These are phyloP conservation scores for Orientallactaga sibirica DNA, from an alignment of 2,797 vertebrate genomes.

Conservation along the genomic window DNA sequence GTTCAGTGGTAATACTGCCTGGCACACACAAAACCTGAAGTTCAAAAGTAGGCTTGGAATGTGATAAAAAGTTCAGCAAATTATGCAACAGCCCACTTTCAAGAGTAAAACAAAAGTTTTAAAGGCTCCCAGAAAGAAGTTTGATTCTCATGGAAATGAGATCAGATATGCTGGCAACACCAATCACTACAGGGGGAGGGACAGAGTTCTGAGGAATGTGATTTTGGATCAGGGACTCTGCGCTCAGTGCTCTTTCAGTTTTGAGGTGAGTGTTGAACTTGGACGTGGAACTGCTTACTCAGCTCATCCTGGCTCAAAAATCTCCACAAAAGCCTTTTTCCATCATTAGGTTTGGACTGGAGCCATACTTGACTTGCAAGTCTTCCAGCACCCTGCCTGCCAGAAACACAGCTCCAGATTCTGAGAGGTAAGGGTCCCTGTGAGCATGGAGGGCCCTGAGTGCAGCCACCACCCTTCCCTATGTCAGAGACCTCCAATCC, in stretches of 20 bases:
- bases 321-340: not conserved
- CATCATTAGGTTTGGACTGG: not conserved
- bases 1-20: too few relatives aligned
- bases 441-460: not conserved
- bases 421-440: not conserved
- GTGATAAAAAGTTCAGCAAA: not conserved
- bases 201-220: not conserved
- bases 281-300: fast-evolving
- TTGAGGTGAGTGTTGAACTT: not conserved
- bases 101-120: not conserved
- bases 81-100: not conserved
- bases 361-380: not conserved
- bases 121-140: not conserved
- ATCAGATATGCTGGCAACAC: not conserved
- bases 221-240: not conserved
- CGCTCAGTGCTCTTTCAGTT: not conserved
- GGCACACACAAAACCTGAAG: not conserved
- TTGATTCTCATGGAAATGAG: not conserved
- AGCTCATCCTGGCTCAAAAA: not conserved
- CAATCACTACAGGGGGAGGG: fast-evolving
- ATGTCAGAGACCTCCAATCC: not conserved
- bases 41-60: not conserved
- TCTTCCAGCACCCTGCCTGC: not conserved
- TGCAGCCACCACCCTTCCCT: not conserved
- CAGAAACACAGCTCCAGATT: not conserved